phyloP scores from a whole-genome alignment of 1,140 invertebrate genomes.

The Monochamus saltuarius region DNA sequence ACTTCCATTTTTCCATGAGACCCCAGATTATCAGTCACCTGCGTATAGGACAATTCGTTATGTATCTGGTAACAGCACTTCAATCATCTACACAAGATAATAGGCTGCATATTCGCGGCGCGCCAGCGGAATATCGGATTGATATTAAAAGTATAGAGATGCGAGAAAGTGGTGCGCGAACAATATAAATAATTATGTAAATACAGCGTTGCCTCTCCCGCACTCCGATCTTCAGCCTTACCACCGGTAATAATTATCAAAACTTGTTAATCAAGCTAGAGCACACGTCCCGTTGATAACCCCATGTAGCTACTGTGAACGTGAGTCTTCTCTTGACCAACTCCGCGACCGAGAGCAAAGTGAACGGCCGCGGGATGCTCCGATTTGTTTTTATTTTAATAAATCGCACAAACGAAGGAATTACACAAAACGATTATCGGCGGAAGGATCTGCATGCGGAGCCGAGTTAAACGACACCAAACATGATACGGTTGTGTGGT shows the following conservation, averaged over 20 bases:
- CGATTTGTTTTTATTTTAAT: too few species aligned
- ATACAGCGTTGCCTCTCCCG: too few species aligned
- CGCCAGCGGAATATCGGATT: too few species aligned
- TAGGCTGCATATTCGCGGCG: too few species aligned
- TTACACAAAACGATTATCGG: background rate
- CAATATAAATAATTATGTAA: too few species aligned
- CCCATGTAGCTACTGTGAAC: slow-evolving; percentile 33
- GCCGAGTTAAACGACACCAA: slow-evolving; percentile 41
- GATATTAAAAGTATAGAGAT: too few species aligned
- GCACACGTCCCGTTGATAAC: slow-evolving; percentile 29
- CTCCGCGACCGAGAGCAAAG: slow-evolving; percentile 21
- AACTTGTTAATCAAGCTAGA: background rate
- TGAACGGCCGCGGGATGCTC: slow-evolving; percentile 19
- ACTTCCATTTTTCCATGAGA: slow-evolving; percentile 57
- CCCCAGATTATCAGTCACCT: slow-evolving; percentile 1
- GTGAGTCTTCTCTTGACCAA: slow-evolving; percentile 33
- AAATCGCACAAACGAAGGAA: background rate
- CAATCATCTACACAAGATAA: background rate
- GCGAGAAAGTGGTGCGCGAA: too few species aligned
- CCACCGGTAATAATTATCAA: background rate
- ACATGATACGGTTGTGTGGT: slow-evolving; percentile 35
- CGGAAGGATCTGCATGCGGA: slow-evolving; percentile 17
- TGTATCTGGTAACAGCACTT: background rate
- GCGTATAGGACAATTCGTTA: background rate
- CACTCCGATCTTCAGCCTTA: too few species aligned